Percentiles rank a stretch among this genome's conserved stretches.
These are phyloP conservation scores for Nerophis lumbriciformis DNA, from an alignment of 2,113 vertebrate genomes.

Conservation along the genomic window DNA sequence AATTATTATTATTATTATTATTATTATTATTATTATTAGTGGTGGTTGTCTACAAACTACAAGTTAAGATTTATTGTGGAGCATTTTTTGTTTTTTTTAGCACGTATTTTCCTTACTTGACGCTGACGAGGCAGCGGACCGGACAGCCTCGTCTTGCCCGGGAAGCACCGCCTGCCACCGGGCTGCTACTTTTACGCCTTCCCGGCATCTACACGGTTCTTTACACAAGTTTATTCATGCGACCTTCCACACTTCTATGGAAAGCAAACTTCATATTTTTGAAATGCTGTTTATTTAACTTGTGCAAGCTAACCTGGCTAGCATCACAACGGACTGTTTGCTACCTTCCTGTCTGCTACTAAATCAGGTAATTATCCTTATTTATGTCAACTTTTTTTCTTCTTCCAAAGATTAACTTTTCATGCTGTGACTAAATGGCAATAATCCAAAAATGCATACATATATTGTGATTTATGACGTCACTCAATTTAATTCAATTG, in stretches of 20 bases:
- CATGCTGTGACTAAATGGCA: no score
- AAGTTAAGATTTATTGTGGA: not conserved
- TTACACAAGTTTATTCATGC: not conserved
- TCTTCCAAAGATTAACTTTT: no score
- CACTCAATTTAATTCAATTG: no score
- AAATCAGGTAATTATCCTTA: slow-evolving; percentile 35
- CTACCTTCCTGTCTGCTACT: slow-evolving; percentile 2
- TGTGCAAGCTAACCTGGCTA: slow-evolving; percentile 6
- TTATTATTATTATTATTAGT: not conserved
- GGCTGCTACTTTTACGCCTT: not conserved
- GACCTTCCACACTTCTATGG: not conserved
- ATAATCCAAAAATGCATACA: no score
- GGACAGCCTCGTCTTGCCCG: no score
- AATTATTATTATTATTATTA: no score
- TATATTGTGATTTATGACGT: no score
- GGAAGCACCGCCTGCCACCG: not conserved
- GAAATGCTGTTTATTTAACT: not conserved
- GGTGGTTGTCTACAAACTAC: not conserved
- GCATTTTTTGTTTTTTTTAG: not conserved
- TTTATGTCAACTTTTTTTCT: not conserved
- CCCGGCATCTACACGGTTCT: not conserved
- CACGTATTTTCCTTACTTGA: not conserved
- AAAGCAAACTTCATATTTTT: not conserved
- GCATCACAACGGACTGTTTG: slow-evolving; percentile 1
- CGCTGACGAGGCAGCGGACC: not conserved